These are phyloP conservation scores for Uria aalge DNA, from an alignment of 2,113 vertebrate species.

Conservation along the genomic window DNA sequence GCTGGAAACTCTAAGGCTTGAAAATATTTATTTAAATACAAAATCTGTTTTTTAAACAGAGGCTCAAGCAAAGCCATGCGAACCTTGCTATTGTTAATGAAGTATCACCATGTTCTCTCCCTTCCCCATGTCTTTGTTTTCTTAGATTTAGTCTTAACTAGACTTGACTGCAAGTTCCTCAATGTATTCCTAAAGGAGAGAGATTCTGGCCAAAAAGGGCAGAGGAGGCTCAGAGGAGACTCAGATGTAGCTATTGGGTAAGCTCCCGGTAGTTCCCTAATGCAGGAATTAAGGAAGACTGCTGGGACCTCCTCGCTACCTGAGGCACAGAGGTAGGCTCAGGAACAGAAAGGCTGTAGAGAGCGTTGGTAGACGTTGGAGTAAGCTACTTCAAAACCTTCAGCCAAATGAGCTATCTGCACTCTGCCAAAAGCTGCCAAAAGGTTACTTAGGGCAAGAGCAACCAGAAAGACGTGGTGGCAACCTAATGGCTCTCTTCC, in stretches of 20 bases:
- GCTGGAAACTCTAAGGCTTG: neutral
- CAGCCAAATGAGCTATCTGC: neutral
- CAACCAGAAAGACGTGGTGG: neutral
- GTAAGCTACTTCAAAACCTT: neutral
- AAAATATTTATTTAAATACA: neutral
- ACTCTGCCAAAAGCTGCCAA: neutral
- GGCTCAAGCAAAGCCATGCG: neutral
- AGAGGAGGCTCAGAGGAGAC: neutral
- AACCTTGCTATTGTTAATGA: neutral
- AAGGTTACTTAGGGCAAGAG: neutral
- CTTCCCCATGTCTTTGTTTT: neutral
- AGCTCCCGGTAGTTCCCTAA: neutral
- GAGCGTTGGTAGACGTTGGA: neutral
- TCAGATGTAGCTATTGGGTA: neutral
- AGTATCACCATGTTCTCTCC: neutral
- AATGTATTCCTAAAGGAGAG: neutral
- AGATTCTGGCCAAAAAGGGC: neutral
- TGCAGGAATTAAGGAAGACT: neutral
- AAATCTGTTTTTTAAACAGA: neutral
- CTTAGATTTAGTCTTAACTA: neutral
- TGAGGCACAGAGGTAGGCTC: accelerated
- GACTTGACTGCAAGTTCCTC: neutral
- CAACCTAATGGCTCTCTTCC: neutral
- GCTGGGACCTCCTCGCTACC: neutral
- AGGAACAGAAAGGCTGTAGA: neutral